Base-by-base conservation (phyloP, 2,113 vertebrate species). In the Orcinus orca region DNA sequence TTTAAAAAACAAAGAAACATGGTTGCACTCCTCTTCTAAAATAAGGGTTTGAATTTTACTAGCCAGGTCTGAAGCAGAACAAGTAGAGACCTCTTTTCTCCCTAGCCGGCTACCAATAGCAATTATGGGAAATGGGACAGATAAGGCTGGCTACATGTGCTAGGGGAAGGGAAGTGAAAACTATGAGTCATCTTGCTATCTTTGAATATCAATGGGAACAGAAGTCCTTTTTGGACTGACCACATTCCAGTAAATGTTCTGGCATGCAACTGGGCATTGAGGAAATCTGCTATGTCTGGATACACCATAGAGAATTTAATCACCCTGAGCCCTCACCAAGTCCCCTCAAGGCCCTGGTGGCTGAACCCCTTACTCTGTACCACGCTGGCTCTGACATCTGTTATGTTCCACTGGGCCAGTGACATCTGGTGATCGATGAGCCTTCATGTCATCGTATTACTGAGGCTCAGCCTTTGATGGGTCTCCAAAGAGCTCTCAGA, bases 121-220 rank as follows among this genome's bases (percentile, higher is more conserved):
- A 62, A 25, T 80, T 67, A 47, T n/a, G 90, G 97, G 96, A 96
- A 94, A 88, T 0, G 0, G 81, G 41, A 53, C 71, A 23, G 95
- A 94, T 62, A 73, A 65, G 68, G 21, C 71, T 29, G 68, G 47
- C 77, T 76, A 60, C 93, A 82, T 58, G 92, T 50, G 2, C 92
- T 36, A 91, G 83, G 68, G 77, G 80, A 79, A 83, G 84, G 85
- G 93, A 65, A 96, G 87, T 73, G 41, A 94, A 65, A 58, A 53
- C 6, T 31, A 93, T 90, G 97, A 97, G 90, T 98, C 97, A 97
- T 47, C 47, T 26, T 26, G 17, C 96, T 93, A 92, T 95, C 96
- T 95, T 68, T 96, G 97, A 88, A 81, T 91, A 97, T 96, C 97
- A 97, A 88, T 80, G 90, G 97, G 97, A 96, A 87, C 14, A 55